Base-by-base conservation (phyloP, 2,113 vertebrate species). In the Megalops atlanticus region DNA sequence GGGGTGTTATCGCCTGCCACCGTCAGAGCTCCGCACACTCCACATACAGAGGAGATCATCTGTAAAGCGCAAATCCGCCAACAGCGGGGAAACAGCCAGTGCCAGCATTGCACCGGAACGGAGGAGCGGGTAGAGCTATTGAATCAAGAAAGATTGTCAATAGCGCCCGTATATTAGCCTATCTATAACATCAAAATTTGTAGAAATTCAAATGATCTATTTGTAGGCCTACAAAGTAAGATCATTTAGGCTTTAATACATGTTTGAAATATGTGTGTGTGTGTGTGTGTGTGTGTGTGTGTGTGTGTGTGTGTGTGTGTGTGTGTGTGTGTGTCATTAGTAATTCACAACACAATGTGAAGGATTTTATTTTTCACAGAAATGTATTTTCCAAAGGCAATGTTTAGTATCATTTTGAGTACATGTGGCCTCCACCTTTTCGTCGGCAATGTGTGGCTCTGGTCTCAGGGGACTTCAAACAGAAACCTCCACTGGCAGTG, bases 21-120 rank as follows among this genome's bases (percentile, higher is more conserved):
- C 89, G 88, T 90, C 88, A 87, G 81, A 88, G 82, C 80, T 80
- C 89, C 86, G 89, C 87, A 93, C 91, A 93, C 91, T 92, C 92
- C 89, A 94, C 92, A 91, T 90, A 91, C 90, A 89, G 89, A 88
- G 89, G 89, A 93, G 89, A 93, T 94, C 88, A 93, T 91, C 89
- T 93, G 92, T 90, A 91, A 93, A 92, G 89, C 91, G 89, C 92
- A 90, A 81, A 84, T 88, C 84, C 81, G 84, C 84, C 76, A 84
- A 77, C 86, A 76, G 85, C 76, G 84, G 85, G 81, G 81, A 78
- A 87, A 76, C 80, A 79, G 27, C 14, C 35, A 43, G 49, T 16
- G 40, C 54, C 27, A 27, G 43, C 18, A 38, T 77, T 68, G 81
- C 58, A 64, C 58, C 31, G 58, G 31, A 54, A 27, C n/a, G n/a